Base-by-base conservation (phyloP, 2,113 vertebrate genomes). In the Setophaga petechia region DNA sequence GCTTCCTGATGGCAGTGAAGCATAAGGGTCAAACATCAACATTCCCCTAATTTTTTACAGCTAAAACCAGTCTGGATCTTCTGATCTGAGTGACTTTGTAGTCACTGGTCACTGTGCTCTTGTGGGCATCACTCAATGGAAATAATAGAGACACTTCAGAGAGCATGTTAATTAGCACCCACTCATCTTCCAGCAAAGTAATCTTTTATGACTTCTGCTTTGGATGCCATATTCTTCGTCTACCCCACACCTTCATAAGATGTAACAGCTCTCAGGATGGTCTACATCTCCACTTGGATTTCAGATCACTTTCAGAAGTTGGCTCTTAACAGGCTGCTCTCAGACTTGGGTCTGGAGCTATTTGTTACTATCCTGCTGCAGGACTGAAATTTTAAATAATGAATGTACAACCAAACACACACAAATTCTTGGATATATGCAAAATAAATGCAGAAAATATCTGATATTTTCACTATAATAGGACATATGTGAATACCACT, bases 401-500 rank as follows among this genome's bases (percentile, higher is more conserved):
- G 30, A 80, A 71, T 16, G 15, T 55, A 35, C 58, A 83, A 54
- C 25, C 62, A 81, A 65, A 39, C 2, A 15, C 27, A 72, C 23
- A 55, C 12, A 6, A 33, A 91, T 68, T 54, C 61, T 95, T 46
- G 37, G 23, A 61, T 61, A 76, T 65, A 49, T 68, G 52, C 52
- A 85, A 93, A 95, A 83, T 77, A 96, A 93, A 88, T 90, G 73
- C 23, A 88, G 85, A 83, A 87, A 92, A 84, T 76, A 62, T 33
- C 68, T 87, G 65, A 78, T 59, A 57, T 90, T 89, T 94, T 93
- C 68, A 33, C 2, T 2, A 23, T 84, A 85, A 72, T 73, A 83
- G 47, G 62, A 78, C 2, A 5, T 62, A 76, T 51, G 65, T 46
- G 63, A 82, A 76, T 89, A 58, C 25, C 30, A 57, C 25, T 46